These are phyloP conservation scores for Drosophila triauraria DNA, from an alignment of 1,140 invertebrate genomes.

Conservation along the genomic window DNA sequence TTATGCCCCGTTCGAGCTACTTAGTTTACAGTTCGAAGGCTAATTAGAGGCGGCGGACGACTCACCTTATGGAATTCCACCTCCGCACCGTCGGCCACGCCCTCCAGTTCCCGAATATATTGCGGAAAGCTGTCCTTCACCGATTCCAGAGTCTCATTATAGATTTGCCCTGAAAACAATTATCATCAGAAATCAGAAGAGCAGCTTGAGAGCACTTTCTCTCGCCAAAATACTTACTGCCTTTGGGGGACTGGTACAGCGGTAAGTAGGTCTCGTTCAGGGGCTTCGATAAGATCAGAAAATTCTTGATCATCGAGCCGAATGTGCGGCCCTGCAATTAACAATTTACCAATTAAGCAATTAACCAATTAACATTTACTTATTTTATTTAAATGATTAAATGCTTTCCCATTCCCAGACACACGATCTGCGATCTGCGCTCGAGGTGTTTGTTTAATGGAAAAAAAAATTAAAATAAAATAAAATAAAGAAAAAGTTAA, in stretches of 20 bases:
- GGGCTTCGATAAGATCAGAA: slow-evolving; percentile 87
- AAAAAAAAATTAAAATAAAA: background rate
- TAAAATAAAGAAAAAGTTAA: slow-evolving; percentile 2
- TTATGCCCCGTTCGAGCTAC: slow-evolving; percentile 30
- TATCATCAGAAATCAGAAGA: background rate
- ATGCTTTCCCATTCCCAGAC: slow-evolving; percentile 23
- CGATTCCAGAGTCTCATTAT: slow-evolving; percentile 90
- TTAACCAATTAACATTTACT: slow-evolving; percentile 21
- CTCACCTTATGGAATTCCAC: slow-evolving; percentile 92
- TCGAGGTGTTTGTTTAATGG: slow-evolving; percentile 11
- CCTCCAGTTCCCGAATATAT: slow-evolving; percentile 93
- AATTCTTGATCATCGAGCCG: slow-evolving; percentile 90
- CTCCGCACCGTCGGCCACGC: slow-evolving; percentile 92
- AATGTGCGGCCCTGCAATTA: slow-evolving; percentile 91
- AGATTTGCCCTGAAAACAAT: slow-evolving; percentile 86
- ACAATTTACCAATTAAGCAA: slow-evolving; percentile 11
- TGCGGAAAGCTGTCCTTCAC: slow-evolving; percentile 91
- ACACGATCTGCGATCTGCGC: slow-evolving; percentile 30
- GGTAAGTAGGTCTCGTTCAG: slow-evolving; percentile 90
- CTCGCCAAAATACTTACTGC: slow-evolving; percentile 84
- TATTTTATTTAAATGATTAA: slow-evolving; percentile 29
- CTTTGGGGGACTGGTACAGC: slow-evolving; percentile 89
- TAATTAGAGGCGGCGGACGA: slow-evolving; percentile 23
- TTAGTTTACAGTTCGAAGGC: slow-evolving; percentile 30
- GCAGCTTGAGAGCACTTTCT: background rate